Base-by-base conservation (phyloP, 1,140 invertebrate genomes). In the Micrasema minimum region DNA sequence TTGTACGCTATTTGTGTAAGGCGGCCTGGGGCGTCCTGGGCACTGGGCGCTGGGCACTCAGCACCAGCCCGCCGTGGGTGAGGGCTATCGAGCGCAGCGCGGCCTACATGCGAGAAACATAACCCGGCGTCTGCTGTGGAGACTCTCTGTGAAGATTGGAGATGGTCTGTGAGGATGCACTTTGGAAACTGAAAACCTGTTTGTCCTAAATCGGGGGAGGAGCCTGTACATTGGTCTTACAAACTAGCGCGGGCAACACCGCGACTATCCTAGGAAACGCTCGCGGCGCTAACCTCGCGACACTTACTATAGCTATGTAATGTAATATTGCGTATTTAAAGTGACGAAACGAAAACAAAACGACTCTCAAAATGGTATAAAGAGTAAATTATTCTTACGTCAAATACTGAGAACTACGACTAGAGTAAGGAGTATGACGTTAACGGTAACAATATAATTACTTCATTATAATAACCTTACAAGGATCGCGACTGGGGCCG, bases 161-260 rank as follows among this genome's bases (percentile, higher is more conserved):
- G 31, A 55, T 51, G 72, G 65, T 69, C 65, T 23, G 50, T 55
- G 69, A 70, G 76, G 72, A 75, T 77, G 76, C 65, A 45, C 80
- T 81, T 83, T 83, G 73, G 5, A 77, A 84, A 84, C 78, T 76
- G 38, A 84, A 83, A 84, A 83, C 81, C 78, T 77, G 80, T 77
- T 37, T 62, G 64, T 75, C 76, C 61, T 79, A 82, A 69, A 43
- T 55, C 78, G 80, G 79, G 80, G 79, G 76, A 78, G 82, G 81
- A 77, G 78, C 78, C 77, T 78, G 69, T 71, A 73, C 72, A 72
- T n/a, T 66, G 57, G 55, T 53, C 65, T 72, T 72, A 72, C 6
- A 43, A 55, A 66, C 55, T 65, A 74, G 71, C 64, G 77, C 66
- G 72, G 72, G 73, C 68, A 18, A 57, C 66, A 68, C 72, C 78